Percentiles rank a stretch among this genome's conserved stretches.
These are phyloP conservation scores for Callipepla squamata DNA, from an alignment of 2,113 vertebrate genomes.

Conservation along the genomic window DNA sequence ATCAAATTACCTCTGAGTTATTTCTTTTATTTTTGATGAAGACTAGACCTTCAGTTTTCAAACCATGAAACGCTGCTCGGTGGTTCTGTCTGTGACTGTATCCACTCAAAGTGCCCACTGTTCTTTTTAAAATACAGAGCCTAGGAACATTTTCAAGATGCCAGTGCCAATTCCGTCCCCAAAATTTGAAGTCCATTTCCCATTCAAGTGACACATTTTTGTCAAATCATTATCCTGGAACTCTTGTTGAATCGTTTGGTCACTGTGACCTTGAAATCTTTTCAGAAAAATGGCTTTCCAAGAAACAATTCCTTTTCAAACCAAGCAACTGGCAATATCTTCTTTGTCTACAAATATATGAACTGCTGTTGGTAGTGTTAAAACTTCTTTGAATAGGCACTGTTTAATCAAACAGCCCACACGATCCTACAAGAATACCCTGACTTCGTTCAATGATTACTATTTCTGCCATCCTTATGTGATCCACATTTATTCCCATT, in stretches of 20 bases:
- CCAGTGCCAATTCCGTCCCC: not conserved
- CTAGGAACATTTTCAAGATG: not conserved
- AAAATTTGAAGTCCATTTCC: slow-evolving; percentile 19
- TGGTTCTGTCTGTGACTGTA: not conserved
- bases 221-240: not conserved
- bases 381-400: not conserved
- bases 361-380: not conserved
- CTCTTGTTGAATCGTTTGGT: not conserved
- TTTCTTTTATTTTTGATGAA: not conserved
- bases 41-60: not conserved
- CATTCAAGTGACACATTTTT: slow-evolving; percentile 17
- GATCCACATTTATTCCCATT: not conserved
- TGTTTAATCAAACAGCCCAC: not conserved
- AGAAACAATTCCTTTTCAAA: not conserved
- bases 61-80: not conserved
- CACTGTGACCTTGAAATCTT: not conserved
- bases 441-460: not conserved
- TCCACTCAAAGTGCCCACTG: not conserved
- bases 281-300: not conserved
- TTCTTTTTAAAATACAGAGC: slow-evolving; percentile 10
- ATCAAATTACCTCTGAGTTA: not conserved
- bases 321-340: not conserved
- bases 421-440: not conserved
- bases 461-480: not conserved
- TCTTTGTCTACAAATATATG: not conserved